Conservation (phyloP, 2,888 invertebrate species). For the Hirtodrosophila trivittata region DNA sequence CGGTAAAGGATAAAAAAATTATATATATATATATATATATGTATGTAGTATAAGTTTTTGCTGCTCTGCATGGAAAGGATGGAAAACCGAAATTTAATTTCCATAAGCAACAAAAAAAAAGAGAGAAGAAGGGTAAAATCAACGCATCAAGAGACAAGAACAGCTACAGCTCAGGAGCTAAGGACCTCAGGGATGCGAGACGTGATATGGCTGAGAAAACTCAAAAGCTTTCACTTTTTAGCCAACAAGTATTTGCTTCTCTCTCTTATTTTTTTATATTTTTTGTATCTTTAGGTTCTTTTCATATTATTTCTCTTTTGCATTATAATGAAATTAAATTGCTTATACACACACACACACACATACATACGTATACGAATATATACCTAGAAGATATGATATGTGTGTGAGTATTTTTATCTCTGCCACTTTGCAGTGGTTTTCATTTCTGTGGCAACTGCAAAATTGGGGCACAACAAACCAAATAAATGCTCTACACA, state of each 20-base stretch:
- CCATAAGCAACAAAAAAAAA: constrained; percentile 45
- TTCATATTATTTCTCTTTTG: constrained; percentile 47
- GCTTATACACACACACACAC: constrained; percentile 27
- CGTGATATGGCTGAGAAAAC: constrained; percentile 29
- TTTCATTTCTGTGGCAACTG: constrained; percentile 29
- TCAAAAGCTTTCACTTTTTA: constrained; percentile 61
- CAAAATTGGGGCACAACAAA: constrained; percentile 26
- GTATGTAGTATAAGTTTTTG: constrained; percentile 21
- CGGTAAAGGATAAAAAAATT: constrained; percentile 18
- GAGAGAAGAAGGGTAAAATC: constrained; percentile 23
- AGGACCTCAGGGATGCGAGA: constrained; percentile 6
- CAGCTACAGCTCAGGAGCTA: constrained; percentile 12
- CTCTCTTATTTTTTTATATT: constrained; percentile 12
- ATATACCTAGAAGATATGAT: constrained; percentile 24
- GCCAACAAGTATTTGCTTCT: constrained; percentile 30
- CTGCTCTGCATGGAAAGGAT: constrained; percentile 30
- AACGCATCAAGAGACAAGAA: constrained; percentile 32
- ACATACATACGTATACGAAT: constrained; percentile 3
- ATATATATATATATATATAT: constrained; percentile 3
- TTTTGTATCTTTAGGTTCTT: constrained; percentile 20
- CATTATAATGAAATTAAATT: constrained; percentile 71
- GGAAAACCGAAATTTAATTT: constrained; percentile 56
- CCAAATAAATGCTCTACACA: constrained; percentile 15
- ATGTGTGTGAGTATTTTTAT: constrained; percentile 37
- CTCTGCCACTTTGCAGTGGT: constrained; percentile 36